Evolutionary conservation across 2,113 vertebrate genomes (phyloP).

Genomic region (Apteryx mantelli): DNA sequence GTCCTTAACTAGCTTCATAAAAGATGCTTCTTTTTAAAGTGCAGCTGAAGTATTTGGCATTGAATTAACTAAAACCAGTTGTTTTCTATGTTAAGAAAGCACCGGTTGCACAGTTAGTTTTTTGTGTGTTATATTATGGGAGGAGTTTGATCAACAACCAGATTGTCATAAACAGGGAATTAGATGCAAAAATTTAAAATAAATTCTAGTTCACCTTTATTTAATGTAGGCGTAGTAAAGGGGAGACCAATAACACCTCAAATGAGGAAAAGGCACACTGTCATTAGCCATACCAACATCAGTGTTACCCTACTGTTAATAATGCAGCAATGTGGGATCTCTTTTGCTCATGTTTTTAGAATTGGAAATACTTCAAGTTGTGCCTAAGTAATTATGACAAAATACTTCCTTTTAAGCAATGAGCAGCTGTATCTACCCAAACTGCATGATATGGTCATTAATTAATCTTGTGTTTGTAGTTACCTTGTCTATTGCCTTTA

Average conservation of each 20-base stretch:
- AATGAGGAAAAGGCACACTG: background rate
- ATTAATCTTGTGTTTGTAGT: background rate
- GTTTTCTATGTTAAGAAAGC: background rate
- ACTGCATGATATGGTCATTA: fast-evolving
- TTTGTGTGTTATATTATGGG: background rate
- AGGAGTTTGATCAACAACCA: background rate
- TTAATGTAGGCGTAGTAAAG: fast-evolving
- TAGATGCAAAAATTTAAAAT: background rate
- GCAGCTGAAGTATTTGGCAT: background rate
- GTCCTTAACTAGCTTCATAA: background rate
- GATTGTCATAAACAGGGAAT: background rate
- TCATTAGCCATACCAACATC: background rate
- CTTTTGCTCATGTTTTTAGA: too few relatives aligned
- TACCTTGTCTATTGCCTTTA: background rate
- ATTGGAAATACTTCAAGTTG: background rate
- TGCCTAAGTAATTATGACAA: background rate
- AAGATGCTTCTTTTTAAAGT: background rate
- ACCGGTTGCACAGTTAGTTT: too few relatives aligned
- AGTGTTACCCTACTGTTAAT: background rate
- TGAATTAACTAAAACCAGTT: background rate
- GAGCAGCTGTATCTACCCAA: background rate
- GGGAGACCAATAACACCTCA: background rate
- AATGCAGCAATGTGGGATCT: background rate
- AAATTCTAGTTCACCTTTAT: background rate
- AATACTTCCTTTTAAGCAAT: background rate